Evolutionary conservation across 1,140 invertebrate genomes (phyloP), one percentile per base, ranked within the genome.

Genomic region (Brachionus sp.): DNA sequence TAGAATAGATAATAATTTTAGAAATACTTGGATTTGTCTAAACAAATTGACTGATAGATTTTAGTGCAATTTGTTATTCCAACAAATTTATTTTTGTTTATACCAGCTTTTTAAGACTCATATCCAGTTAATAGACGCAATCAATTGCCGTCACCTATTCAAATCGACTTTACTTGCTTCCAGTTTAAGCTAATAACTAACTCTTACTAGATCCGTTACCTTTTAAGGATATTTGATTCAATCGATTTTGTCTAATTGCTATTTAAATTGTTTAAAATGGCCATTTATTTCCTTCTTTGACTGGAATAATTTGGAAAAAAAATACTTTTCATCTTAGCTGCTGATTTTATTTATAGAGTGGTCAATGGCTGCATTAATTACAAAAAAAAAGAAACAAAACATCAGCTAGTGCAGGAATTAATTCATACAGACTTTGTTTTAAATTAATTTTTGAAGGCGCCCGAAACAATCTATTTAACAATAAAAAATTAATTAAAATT

Each of bases 401-500:
- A 70, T 19, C 6, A 70, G 33, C 12, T 33, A 68, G 13, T 39
- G 16, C 16, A 19, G 29, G 37, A 70, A 70, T 70, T 39, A 70
- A 39, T 70, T 39, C 29, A 70, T 39, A 37, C 19, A 19, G 35
- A 70, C n/a, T 42, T 70, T 33, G 64, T 66, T 66, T 70, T 10
- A 70, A 39, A 70, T 37, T 37, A 70, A 37, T 70, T 70, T 70
- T 70, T 37, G 16, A 39, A 70, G 37, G 66, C 66, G 66, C 66
- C 66, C 66, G 66, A 70, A 70, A 70, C 33, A 70, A 70, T 70
- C 37, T 39, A 35, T 37, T 37, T 39, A 19, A 70, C 33, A 70
- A 70, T 70, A 70, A 70, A 70, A 70, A 16, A 70, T 70, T 70
- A 70, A 70, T 70, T 70, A 70, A 70, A 70, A 70, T 39, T 39